These are phyloP conservation scores for Bubo bubo DNA, from an alignment of 2,113 vertebrate genomes.

Conservation along the genomic window DNA sequence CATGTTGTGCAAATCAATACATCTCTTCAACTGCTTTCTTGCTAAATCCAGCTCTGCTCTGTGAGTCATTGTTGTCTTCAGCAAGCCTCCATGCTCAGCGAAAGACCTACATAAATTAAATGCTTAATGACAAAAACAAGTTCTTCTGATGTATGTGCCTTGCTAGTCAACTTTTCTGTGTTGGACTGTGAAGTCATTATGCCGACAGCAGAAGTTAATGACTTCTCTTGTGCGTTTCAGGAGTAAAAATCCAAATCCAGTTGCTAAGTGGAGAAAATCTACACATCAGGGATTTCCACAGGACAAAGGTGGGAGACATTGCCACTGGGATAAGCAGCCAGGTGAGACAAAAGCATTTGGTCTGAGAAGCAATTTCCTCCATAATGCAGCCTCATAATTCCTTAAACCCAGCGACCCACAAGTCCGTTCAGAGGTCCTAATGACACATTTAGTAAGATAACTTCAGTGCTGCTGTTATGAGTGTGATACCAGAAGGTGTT, in stretches of 20 bases:
- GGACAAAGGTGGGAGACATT: slow-evolving; percentile 91
- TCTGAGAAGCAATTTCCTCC: not conserved
- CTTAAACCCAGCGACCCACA: not conserved
- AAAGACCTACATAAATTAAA: not conserved
- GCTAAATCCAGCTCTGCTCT: slow-evolving; percentile 27
- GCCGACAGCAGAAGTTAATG: not conserved
- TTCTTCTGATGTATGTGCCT: not conserved
- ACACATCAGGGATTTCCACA: slow-evolving; percentile 89
- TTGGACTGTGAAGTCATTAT: not conserved
- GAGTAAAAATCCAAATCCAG: slow-evolving; percentile 90
- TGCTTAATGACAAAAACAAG: not conserved
- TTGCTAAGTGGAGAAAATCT: slow-evolving; percentile 84
- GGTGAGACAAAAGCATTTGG: slow-evolving; percentile 71
- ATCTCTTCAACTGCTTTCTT: not conserved
- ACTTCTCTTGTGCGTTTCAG: slow-evolving; percentile 65
- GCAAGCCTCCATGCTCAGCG: not conserved
- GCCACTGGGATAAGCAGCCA: slow-evolving; percentile 96
- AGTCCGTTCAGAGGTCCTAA: not conserved
- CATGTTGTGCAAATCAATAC: not conserved
- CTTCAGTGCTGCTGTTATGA: not conserved
- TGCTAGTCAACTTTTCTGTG: not conserved
- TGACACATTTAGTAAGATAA: not conserved
- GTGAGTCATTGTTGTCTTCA: not conserved
- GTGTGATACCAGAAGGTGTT: not conserved
- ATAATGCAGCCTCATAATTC: not conserved